Evolutionary conservation across 2,113 vertebrate species (phyloP).

Genomic region (Hyperopisus bebe): DNA sequence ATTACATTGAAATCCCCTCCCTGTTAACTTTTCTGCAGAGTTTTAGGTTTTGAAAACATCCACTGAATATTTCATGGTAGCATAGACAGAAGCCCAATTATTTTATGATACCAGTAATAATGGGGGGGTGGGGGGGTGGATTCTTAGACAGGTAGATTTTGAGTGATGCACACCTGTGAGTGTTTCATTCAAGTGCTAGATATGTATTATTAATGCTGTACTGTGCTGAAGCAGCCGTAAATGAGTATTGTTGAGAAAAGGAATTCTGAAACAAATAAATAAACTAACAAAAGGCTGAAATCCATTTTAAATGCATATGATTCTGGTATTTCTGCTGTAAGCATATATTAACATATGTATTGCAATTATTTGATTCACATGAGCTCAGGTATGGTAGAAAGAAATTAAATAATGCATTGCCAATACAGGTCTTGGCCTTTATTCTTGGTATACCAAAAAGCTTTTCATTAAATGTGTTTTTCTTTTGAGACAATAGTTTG

Average conservation of each 20-base stretch:
- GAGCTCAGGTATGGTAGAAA: neutral
- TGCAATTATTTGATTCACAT: neutral
- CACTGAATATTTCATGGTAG: neutral
- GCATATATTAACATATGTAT: neutral
- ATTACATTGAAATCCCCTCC: neutral
- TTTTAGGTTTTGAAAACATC: neutral
- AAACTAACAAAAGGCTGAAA: neutral
- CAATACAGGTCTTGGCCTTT: neutral
- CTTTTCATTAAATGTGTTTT: neutral
- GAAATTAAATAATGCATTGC: neutral
- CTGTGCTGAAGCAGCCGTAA: neutral
- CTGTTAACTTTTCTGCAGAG: neutral
- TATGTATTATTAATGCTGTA: neutral
- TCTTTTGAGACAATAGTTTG: neutral
- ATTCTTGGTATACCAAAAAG: neutral
- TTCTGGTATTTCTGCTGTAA: neutral
- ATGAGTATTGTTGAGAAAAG: neutral
- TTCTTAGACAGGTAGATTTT: neutral
- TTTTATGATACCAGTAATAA: neutral
- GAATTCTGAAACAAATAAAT: neutral
- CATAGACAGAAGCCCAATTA: neutral
- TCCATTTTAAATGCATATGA: neutral
- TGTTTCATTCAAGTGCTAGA: neutral
- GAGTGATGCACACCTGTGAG: constrained; percentile 1
- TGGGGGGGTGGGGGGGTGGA: neutral